Evolutionary conservation across 2,888 invertebrate species (phyloP), one percentile per base, ranked within the genome.

Genomic region (Lithophane socia): DNA sequence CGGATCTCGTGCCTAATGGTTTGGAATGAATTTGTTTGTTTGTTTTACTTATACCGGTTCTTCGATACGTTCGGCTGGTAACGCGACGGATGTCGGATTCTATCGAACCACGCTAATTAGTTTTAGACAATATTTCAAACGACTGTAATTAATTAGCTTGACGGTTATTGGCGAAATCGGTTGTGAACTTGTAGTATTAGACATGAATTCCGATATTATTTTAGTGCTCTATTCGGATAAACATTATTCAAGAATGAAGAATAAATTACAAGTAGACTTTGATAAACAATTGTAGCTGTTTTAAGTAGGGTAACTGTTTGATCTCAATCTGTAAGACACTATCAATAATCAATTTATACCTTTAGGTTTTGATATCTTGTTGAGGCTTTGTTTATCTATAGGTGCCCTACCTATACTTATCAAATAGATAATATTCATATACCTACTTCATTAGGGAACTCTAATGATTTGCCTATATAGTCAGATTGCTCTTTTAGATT

Each of bases 1-100:
- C 95, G 93, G 94, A 95, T 96, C 95, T 96, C 94, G 95, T 96
- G 96, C 96, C 96, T 96, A 96, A 96, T 96, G 96, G 96, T 94
- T 95, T 90, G 96, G 95, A 96, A 96, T 96, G 95, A 96, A 96
- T 96, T 96, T 95, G 96, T 96, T 96, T 95, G 95, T 96, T 94
- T 94, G 94, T 96, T 95, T 95, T 94, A 95, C 93, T 93, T 91
- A 92, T 91, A 94, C 94, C 94, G 94, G 94, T 95, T 94, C 88
- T 91, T 86, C 90, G 93, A 94, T 94, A 94, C 93, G 83, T 92
- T 92, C 92, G 92, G 90, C 90, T 87, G 91, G 90, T 90, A 88
- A 82, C 75, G 77, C 88, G 80, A 88, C 91, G 91, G 91, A 91
- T 91, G 90, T 91, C 89, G 90, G 90, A 88, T 91, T 90, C 90